phyloP scores from a whole-genome alignment of 1,140 invertebrate species.

The Dermatophagoides farinae region DNA sequence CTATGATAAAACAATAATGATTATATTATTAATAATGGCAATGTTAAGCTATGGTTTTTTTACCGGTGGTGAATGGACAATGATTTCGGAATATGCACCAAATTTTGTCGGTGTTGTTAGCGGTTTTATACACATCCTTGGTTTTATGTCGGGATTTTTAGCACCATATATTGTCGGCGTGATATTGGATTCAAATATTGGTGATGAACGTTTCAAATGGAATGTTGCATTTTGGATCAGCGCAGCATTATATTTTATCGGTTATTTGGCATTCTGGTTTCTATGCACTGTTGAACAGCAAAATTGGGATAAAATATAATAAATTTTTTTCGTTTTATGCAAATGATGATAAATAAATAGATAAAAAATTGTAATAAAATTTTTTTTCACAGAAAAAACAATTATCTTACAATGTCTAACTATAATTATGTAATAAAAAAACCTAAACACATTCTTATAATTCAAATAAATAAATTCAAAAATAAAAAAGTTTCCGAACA shows the following conservation, averaged over 20 bases:
- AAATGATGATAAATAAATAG: no score
- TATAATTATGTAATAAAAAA: no score
- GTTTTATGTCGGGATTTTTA: constrained; percentile 1
- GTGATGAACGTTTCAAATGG: constrained; percentile 33
- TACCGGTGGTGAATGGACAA: constrained; percentile 18
- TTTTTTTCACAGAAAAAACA: no score
- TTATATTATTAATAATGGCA: constrained; percentile 13
- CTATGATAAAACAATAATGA: constrained; percentile 8
- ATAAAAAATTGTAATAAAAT: no score
- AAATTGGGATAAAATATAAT: background rate
- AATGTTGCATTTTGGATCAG: constrained; percentile 50
- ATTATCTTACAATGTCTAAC: no score
- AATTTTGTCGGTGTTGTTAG: constrained; percentile 4
- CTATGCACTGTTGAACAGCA: constrained; percentile 1
- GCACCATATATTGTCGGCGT: constrained; percentile 1
- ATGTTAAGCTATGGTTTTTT: constrained; percentile 16
- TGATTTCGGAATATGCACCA: constrained; percentile 17
- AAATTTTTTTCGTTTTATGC: no score
- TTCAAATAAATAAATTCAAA: no score
- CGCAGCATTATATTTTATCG: constrained; percentile 40
- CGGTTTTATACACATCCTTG: constrained; percentile 6
- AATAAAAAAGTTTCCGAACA: no score
- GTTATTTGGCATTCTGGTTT: constrained; percentile 41
- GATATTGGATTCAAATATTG: background rate
- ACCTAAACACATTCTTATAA: no score